Evolutionary conservation across 2,888 invertebrate genomes (phyloP).

Genomic region (Ectemnius cavifrons): DNA sequence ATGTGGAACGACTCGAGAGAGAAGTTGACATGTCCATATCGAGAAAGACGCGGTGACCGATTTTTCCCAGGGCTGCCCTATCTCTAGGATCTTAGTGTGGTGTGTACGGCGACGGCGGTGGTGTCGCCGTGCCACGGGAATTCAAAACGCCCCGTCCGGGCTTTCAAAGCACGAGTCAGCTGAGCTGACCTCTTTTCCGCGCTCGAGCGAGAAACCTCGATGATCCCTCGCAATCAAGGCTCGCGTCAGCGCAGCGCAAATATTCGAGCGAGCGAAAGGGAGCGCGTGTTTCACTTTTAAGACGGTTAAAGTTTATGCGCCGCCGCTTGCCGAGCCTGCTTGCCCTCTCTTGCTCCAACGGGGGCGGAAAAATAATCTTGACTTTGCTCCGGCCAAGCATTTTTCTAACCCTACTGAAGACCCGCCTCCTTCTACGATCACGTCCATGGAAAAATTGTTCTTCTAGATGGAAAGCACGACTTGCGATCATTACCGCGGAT

Average conservation of each 20-base stretch:
- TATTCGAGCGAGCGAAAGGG: not conserved
- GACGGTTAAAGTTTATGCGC: too few relatives aligned
- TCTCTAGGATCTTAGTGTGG: slow-evolving; percentile 26
- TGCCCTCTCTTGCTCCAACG: too few relatives aligned
- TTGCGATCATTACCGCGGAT: too few relatives aligned
- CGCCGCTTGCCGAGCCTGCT: too few relatives aligned
- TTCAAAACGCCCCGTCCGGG: slow-evolving; percentile 45
- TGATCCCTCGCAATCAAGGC: slow-evolving; percentile 16
- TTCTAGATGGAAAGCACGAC: too few relatives aligned
- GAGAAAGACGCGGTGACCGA: slow-evolving; percentile 31
- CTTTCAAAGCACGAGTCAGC: slow-evolving; percentile 39
- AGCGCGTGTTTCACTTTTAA: too few relatives aligned
- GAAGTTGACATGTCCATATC: slow-evolving; percentile 35
- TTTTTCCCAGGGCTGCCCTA: slow-evolving; percentile 52
- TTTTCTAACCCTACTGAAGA: too few relatives aligned
- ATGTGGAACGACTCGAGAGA: too few relatives aligned
- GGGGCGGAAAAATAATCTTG: too few relatives aligned
- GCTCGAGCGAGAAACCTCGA: slow-evolving; percentile 16
- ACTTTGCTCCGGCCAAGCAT: too few relatives aligned
- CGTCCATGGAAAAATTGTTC: too few relatives aligned
- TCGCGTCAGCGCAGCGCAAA: slow-evolving; percentile 4
- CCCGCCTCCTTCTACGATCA: too few relatives aligned
- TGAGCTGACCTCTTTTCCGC: slow-evolving; percentile 47
- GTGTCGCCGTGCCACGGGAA: slow-evolving; percentile 43
- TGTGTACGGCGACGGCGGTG: slow-evolving; percentile 12